Conservation (phyloP, 1,140 invertebrate genomes). For the Ceratina australensis region DNA sequence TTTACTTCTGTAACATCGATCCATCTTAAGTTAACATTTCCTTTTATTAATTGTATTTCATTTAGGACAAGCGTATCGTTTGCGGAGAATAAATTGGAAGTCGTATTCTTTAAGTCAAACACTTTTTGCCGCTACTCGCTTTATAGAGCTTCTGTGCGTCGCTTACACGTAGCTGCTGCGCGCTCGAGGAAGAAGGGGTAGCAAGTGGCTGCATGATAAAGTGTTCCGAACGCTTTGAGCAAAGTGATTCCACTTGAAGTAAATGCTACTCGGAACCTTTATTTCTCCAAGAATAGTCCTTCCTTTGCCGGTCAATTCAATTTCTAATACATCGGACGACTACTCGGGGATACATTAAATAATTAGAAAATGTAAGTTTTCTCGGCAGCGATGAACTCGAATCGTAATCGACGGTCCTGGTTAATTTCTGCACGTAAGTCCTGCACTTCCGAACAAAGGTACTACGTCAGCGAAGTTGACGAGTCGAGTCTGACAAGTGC, state of each 20-base stretch:
- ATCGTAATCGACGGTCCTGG: too few relatives aligned
- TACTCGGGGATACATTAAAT: too few relatives aligned
- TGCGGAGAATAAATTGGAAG: background rate
- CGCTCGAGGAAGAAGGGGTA: background rate
- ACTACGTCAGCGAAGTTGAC: background rate
- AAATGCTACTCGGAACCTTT: background rate
- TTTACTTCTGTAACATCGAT: background rate
- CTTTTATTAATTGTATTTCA: background rate
- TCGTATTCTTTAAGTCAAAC: background rate
- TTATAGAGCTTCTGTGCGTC: background rate
- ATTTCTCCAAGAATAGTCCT: background rate
- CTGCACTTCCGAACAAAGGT: background rate
- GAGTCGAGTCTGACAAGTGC: background rate
- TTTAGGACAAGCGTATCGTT: background rate
- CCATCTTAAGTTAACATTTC: background rate
- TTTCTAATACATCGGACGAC: background rate
- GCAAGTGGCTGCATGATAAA: constrained; percentile 26
- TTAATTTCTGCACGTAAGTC: too few relatives aligned
- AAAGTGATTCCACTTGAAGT: background rate
- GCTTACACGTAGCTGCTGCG: background rate
- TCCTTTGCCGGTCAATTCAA: background rate
- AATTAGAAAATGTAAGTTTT: too few relatives aligned
- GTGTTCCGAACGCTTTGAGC: background rate
- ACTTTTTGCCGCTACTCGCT: background rate
- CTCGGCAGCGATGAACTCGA: too few relatives aligned